These are phyloP conservation scores for Ophioninae sp. DNA, from an alignment of 2,888 invertebrate species.

Conservation along the genomic window DNA sequence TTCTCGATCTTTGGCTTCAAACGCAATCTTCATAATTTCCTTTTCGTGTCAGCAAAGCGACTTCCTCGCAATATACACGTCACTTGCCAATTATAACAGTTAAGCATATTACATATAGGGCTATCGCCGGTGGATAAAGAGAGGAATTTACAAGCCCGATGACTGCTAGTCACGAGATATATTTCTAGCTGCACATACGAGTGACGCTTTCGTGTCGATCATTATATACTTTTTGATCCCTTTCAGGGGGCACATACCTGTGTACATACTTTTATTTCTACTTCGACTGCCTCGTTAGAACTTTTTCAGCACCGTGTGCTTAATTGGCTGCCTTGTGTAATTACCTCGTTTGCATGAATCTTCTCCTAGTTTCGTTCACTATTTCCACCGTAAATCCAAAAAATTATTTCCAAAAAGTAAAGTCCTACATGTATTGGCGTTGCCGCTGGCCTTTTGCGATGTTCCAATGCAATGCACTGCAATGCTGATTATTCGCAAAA, in stretches of 20 bases:
- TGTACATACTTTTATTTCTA: conserved; percentile 8
- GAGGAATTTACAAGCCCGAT: conserved; percentile 47
- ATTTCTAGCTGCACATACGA: conserved; percentile 26
- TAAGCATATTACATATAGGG: conserved; percentile 41
- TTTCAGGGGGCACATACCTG: neutral
- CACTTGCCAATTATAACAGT: conserved; percentile 3
- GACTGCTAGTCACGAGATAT: conserved; percentile 53
- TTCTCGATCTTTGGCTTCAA: neutral
- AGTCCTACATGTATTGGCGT: conserved; percentile 9
- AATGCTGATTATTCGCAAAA: conserved; percentile 10
- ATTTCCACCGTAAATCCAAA: neutral
- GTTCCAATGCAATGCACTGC: conserved; percentile 19
- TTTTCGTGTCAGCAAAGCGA: neutral
- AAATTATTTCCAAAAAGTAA: conserved; percentile 18
- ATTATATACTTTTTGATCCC: conserved; percentile 31
- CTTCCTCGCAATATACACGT: neutral
- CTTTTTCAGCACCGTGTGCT: conserved; percentile 21
- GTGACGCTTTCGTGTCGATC: conserved; percentile 38
- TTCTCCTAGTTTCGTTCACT: conserved; percentile 10
- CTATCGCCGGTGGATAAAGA: conserved; percentile 41
- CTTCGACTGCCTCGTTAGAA: conserved; percentile 41
- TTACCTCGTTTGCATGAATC: neutral
- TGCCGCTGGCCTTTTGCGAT: neutral
- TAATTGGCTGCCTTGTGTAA: conserved; percentile 34
- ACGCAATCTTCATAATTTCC: neutral